These are phyloP conservation scores for Parauchenoglanis punctatus DNA, from an alignment of 2,797 vertebrate genomes.

Conservation along the genomic window DNA sequence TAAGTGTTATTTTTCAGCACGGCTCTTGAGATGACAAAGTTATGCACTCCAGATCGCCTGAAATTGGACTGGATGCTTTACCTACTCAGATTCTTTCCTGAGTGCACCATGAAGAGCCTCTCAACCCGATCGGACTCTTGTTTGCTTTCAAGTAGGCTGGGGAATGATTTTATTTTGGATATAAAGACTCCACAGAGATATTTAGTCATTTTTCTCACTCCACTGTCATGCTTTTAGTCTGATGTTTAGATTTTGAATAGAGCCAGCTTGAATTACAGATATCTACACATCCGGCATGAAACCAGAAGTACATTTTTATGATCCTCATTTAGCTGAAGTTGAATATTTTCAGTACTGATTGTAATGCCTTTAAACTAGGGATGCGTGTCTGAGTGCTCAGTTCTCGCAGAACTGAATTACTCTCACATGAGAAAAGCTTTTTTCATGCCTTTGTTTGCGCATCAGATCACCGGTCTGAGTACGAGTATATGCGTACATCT, in stretches of 20 bases:
- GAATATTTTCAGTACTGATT: background rate
- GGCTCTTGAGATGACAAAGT: conserved; percentile 74
- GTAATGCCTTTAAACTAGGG: background rate
- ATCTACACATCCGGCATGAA: background rate
- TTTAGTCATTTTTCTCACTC: background rate
- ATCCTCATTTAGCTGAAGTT: background rate
- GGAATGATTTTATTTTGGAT: conserved; percentile 6
- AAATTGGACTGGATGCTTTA: conserved; percentile 68
- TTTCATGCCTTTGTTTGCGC: too few species aligned
- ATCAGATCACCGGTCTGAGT: background rate
- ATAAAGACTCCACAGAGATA: background rate
- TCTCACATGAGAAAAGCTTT: background rate
- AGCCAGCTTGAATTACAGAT: background rate
- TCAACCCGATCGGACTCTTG: conserved; percentile 60
- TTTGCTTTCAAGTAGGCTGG: conserved; percentile 44
- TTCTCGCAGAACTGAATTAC: background rate
- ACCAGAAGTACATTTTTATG: background rate
- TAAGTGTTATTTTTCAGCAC: conserved; percentile 74
- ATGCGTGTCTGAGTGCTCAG: background rate
- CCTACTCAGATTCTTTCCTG: conserved; percentile 70
- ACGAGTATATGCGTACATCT: background rate
- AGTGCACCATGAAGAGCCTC: conserved; percentile 68
- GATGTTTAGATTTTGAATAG: background rate
- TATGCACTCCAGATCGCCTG: conserved; percentile 70
- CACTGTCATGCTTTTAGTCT: background rate